Percentiles rank a stretch among this genome's conserved stretches.
phyloP scores from a whole-genome alignment of 2,888 invertebrate genomes.

The Anarsia innoxiella region DNA sequence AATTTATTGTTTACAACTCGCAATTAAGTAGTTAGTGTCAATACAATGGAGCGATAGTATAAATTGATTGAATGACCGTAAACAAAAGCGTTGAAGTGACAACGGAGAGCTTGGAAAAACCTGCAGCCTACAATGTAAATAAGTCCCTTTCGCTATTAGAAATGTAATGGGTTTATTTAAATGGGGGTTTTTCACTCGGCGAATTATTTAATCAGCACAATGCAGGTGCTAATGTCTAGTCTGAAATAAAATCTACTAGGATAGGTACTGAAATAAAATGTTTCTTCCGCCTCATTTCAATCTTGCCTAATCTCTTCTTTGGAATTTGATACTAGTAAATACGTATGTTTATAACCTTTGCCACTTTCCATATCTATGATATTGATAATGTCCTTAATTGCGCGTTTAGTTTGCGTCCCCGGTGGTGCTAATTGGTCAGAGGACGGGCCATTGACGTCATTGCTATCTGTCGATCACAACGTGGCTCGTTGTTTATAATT shows the following conservation, averaged over 20 bases:
- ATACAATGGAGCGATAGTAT: conserved; percentile 7
- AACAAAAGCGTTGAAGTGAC: conserved; percentile 1
- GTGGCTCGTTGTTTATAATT: conserved; percentile 4
- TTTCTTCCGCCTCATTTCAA: no score
- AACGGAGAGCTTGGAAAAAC: conserved; percentile 8
- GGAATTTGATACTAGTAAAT: no score
- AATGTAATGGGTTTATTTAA: conserved; percentile 4
- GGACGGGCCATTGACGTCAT: conserved; percentile 35
- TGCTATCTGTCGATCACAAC: conserved; percentile 19
- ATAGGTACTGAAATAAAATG: neutral
- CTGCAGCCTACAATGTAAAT: conserved; percentile 9
- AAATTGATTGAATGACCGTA: conserved; percentile 11
- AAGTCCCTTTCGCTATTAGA: conserved; percentile 3
- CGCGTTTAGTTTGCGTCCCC: conserved; percentile 5
- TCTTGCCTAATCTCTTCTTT: no score
- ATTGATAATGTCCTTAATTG: conserved; percentile 14
- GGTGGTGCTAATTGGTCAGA: conserved; percentile 10
- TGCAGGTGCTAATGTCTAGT: no score
- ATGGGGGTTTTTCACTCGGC: no score
- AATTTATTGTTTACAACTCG: neutral
- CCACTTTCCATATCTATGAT: conserved; percentile 8
- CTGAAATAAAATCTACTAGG: no score
- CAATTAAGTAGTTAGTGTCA: neutral
- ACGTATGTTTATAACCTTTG: conserved; percentile 13
- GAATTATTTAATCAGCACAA: no score